These are phyloP conservation scores for Oscarella lobularis DNA, from an alignment of 37 sponge, comb jelly and placozoan genomes.

Conservation along the genomic window DNA sequence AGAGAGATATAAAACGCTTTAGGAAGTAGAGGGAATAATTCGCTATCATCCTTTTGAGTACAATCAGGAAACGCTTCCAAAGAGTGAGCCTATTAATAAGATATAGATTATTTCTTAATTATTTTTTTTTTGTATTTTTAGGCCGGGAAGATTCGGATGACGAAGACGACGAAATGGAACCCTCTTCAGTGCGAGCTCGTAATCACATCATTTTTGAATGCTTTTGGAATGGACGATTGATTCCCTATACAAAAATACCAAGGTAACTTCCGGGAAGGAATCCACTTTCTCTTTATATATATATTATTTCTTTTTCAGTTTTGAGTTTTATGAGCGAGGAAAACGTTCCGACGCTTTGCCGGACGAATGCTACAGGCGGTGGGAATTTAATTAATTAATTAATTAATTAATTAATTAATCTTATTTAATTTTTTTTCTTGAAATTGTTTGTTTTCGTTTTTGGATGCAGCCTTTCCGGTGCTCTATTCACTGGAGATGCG, in stretches of 20 bases:
- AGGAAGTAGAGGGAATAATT: not conserved
- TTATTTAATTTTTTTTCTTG: no score
- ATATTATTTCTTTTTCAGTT: not conserved
- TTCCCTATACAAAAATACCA: not conserved
- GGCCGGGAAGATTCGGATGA: not conserved
- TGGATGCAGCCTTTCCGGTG: not conserved
- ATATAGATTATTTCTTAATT: not conserved
- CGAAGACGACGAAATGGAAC: not conserved
- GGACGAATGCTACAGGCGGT: no score
- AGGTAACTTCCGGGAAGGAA: not conserved
- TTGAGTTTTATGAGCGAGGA: not conserved
- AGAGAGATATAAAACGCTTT: no score
- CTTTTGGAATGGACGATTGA: conserved; percentile 5
- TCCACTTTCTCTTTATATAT: not conserved
- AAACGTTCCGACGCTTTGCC: no score
- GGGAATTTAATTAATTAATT: no score
- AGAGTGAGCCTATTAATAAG: not conserved
- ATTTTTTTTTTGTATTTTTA: not conserved
- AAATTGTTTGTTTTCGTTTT: no score
- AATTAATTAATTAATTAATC: no score
- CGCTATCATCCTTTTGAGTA: conserved; percentile 9
- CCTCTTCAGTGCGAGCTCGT: not conserved
- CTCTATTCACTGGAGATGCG: not conserved
- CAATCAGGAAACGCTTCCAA: not conserved
- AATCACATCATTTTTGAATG: not conserved